phyloP scores from a whole-genome alignment of 1,140 invertebrate genomes.

The Drosophila fuyamai region DNA sequence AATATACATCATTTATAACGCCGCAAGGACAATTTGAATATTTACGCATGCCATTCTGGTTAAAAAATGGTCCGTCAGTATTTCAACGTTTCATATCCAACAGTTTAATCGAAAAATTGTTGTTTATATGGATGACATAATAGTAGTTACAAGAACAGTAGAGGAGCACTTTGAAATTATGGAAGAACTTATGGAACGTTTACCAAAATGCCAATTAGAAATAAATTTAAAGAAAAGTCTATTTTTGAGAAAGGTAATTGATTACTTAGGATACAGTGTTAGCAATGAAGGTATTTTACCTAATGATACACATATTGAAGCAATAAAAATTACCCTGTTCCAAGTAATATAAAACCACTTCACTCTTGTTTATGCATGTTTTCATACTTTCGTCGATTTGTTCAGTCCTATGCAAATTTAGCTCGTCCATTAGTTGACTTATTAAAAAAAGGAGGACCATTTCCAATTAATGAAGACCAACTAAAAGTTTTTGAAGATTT shows the following conservation, averaged over 20 bases:
- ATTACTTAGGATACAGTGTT: too few species aligned
- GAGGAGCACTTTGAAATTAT: background rate
- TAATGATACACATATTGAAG: too few species aligned
- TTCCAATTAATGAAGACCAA: too few species aligned
- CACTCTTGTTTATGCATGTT: background rate
- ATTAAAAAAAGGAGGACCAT: background rate
- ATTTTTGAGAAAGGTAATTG: too few species aligned
- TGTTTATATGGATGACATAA: background rate
- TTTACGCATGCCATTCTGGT: background rate
- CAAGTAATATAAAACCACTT: background rate
- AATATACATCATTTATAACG: background rate
- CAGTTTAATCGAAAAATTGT: background rate
- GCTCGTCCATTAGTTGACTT: too few species aligned
- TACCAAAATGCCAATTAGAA: background rate
- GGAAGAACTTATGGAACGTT: background rate
- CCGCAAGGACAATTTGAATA: background rate
- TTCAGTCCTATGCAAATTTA: too few species aligned
- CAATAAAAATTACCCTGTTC: too few species aligned
- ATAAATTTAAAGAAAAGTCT: background rate
- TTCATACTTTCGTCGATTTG: background rate
- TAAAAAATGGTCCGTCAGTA: background rate
- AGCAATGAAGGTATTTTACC: too few species aligned
- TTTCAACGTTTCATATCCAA: background rate
- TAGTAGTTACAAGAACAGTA: background rate
- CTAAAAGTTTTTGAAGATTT: background rate